Evolutionary conservation across 2,113 vertebrate genomes (phyloP), one percentile per base, ranked within the genome.

Genomic region (Ancistrus triradiatus): DNA sequence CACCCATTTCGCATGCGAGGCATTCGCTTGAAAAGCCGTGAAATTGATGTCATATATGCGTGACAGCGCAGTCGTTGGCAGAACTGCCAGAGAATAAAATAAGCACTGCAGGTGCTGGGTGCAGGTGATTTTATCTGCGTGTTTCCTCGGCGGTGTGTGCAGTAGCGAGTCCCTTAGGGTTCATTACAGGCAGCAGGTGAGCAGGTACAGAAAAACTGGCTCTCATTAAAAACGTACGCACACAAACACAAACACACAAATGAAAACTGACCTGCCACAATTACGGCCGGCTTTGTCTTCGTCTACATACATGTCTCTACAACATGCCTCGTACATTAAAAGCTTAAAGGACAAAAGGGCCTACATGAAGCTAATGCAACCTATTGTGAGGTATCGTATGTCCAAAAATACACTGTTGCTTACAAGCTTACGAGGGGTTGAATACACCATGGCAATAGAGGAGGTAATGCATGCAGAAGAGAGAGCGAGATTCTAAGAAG

Each of bases 371-470:
- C 37, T 40, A 64, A 51, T 40, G 49, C n/a, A 13, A 68, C 63
- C 73, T 72, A 63, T 68, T 74, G 68, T 55, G 51, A 53, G 59
- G 55, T 61, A 76, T 78, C 65, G 15, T 57, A 58, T 73, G 49
- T 68, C 69, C 65, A 60, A 73, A 76, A 65, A 75, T 74, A 33
- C 66, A 81, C 70, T 78, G 77, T 78, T 66, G 74, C 76, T 51
- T 67, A 66, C 63, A 57, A 43, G 51, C 33, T 40, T 48, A 10
- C 65, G 33, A 40, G 51, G 69, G 66, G 61, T 66, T 76, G 67
- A 71, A 67, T 58, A 49, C 52, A 63, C 52, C 44, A 62, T 68
- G 68, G 59, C 63, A 61, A 53, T 59, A 17, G 21, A 18, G 27
- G 18, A 44, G 31, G 43, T n/a, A 52, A 11, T 33, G 55, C 49